Evolutionary conservation across 2,888 invertebrate genomes (phyloP), one percentile per base, ranked within the genome.

Genomic region (Callyntrura sp.): DNA sequence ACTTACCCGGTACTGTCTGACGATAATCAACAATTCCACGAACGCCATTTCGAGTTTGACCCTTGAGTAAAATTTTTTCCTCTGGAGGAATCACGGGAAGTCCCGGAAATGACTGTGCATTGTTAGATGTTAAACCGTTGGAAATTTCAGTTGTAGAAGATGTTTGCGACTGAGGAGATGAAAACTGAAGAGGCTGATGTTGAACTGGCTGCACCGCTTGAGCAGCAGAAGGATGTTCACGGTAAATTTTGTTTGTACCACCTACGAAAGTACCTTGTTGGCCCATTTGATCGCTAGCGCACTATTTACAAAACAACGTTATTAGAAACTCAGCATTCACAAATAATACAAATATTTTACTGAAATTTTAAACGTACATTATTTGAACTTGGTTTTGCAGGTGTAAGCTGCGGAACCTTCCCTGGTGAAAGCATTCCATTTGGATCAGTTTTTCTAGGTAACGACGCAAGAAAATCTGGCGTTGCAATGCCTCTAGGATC

Each of bases 401-500:
- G 51, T 8, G 65, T 85, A 20, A 76, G 86, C 65, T 90, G 90
- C 4, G 90, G 82, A 23, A 70, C 51, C 48, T 90, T 81, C 17
- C 60, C 82, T 20, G 89, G 70, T 17, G 89, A 82, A n/a, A 84
- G 57, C 65, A 86, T 70, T n/a, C 89, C 91, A 51, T 78, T 88
- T 2, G 90, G 79, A 23, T 91, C 91, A 55, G 51, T 88, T 65
- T 90, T 91, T 84, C 89, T 92, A 17, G 91, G 93, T 60, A 93
- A 82, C 0, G 93, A 92, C 12, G 90, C 90, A 51, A 93, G 35
- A 85, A 93, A 93, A 28, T 93, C 93, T 9, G 89, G 60, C n/a
- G 92, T 92, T 23, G 92, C 93, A 35, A 85, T 60, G n/a, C 93
- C 93, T 88, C 93, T 82, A 8, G 93, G 91, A 92, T 93, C 93